Base-by-base conservation (phyloP, 2,888 invertebrate genomes). In the Galerucella pusilla region DNA sequence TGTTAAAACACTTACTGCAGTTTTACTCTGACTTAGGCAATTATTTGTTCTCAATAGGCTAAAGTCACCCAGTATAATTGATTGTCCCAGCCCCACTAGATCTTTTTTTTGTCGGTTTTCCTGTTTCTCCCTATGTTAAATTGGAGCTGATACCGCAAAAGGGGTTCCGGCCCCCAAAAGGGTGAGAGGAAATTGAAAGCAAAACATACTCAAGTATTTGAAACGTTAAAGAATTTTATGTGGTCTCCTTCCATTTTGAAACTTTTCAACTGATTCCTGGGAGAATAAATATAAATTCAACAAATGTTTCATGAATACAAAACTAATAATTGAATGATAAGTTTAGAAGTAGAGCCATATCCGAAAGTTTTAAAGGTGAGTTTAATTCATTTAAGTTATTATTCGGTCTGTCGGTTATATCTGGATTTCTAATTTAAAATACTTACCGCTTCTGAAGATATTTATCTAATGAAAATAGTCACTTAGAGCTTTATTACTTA, bases 361-460 rank as follows among this genome's bases (percentile, higher is more conserved):
- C 16, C 16, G n/a, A 16, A 54, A 54, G 54, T 54, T 16, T 54
- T 16, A 54, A 54, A n/a, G 5, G 54, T 54, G 16, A 16, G 54
- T 6, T 54, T 49, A 49, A 49, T 49, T 11, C 49, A 49, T 49
- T 49, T 54, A 54, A 54, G 54, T 54, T 54, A 49, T 49, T 49
- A 54, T 54, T 16, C 54, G 54, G 54, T 54, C 54, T 54, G 16
- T 16, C 16, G 5, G 54, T 54, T 54, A 54, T 16, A 16, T 54
- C 54, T 54, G 54, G 54, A 54, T 54, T 54, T 54, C 16, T n/a
- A 54, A 54, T 54, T 54, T 54, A 54, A 54, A 54, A 16, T 54
- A 54, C 54, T 54, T 54, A 49, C 16, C 54, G 54, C 54, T 54
- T 54, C 54, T 16, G 9, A 54, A 16, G 54, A 54, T 54, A 16